Conservation (phyloP, 2,113 vertebrate species). For the Heterotilapia buettikoferi region DNA sequence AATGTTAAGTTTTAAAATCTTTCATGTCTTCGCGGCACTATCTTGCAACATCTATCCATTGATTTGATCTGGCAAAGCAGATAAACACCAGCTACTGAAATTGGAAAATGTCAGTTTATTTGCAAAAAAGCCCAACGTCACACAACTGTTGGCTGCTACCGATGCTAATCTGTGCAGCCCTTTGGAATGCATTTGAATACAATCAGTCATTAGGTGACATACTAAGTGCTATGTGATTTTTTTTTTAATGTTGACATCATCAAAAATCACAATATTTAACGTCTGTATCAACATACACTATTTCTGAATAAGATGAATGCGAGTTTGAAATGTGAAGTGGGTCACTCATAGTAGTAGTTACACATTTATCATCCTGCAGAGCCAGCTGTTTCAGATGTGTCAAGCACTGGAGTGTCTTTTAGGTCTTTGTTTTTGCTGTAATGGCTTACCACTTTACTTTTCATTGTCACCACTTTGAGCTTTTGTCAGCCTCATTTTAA, state of each 20-base stretch:
- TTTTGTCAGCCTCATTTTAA: neutral
- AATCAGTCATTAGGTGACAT: neutral
- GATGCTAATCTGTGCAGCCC: neutral
- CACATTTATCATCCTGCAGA: neutral
- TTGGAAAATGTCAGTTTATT: neutral
- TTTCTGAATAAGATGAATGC: neutral
- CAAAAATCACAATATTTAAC: neutral
- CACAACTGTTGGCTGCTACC: neutral
- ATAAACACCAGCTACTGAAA: neutral
- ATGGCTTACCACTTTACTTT: neutral
- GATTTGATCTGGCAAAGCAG: neutral
- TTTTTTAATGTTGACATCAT: neutral
- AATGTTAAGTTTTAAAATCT: neutral
- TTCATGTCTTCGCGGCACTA: neutral
- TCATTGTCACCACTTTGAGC: neutral
- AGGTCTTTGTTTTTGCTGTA: neutral
- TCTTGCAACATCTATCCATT: neutral
- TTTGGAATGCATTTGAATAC: neutral
- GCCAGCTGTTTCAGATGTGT: neutral
- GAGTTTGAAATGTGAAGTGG: neutral
- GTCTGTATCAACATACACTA: neutral
- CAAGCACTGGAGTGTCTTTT: neutral
- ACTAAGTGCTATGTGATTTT: neutral
- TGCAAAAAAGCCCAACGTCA: neutral
- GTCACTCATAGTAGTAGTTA: neutral